Conservation (phyloP, 1,140 invertebrate genomes). For the Nephila pilipes region DNA sequence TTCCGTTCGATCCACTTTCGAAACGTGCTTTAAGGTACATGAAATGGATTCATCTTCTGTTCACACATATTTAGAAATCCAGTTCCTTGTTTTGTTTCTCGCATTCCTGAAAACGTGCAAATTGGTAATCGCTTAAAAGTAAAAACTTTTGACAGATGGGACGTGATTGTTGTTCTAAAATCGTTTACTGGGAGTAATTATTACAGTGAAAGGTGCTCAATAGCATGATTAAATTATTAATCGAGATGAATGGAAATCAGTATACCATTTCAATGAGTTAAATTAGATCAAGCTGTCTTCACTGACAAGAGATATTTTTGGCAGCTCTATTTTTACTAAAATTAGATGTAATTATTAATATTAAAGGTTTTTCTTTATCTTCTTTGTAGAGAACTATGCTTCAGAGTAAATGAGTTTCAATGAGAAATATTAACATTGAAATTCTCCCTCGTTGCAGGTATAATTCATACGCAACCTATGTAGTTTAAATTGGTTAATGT, state of each 20-base stretch:
- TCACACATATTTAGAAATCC: not conserved
- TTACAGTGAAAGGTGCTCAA: not conserved
- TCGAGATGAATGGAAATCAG: not conserved
- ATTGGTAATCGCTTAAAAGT: slow-evolving; percentile 9
- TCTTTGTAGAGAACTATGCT: too few species aligned
- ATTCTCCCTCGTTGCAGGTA: too few species aligned
- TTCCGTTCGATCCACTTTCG: slow-evolving; percentile 40
- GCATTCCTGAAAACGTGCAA: slow-evolving; percentile 36
- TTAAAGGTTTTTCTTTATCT: too few species aligned
- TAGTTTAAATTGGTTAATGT: too few species aligned
- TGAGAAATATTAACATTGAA: too few species aligned
- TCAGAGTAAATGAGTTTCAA: too few species aligned
- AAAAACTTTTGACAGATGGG: not conserved
- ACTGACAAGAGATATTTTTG: not conserved
- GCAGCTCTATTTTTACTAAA: not conserved
- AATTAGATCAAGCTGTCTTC: not conserved
- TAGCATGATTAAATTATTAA: slow-evolving; percentile 10
- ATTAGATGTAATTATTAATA: not conserved
- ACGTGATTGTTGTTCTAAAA: slow-evolving; percentile 17
- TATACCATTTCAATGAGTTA: not conserved
- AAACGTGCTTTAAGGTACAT: slow-evolving; percentile 30
- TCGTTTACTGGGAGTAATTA: not conserved
- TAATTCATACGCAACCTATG: too few species aligned
- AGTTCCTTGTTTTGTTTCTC: slow-evolving; percentile 28
- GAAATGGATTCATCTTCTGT: slow-evolving; percentile 17